Percentiles rank a stretch among this genome's conserved stretches.
phyloP scores from a whole-genome alignment of 2,797 vertebrate species.

The Melanotaenia parkinsoni region DNA sequence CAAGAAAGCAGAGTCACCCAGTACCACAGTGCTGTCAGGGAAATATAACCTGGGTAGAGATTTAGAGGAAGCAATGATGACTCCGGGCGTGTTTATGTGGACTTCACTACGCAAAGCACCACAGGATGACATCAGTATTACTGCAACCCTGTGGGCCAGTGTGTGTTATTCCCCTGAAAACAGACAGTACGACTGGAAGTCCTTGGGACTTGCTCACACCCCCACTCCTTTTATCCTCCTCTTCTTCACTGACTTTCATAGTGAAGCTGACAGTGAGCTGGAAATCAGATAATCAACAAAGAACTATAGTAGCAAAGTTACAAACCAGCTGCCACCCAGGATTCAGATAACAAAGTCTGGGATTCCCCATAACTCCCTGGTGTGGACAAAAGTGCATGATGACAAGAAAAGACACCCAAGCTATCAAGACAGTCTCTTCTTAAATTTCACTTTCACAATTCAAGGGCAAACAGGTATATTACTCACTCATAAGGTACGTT shows the following conservation, averaged over 20 bases:
- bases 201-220: constrained; percentile 55
- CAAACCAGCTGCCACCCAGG: constrained; percentile 55
- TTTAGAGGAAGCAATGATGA: constrained; percentile 40
- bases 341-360: constrained; percentile 56
- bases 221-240: not conserved
- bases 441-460: constrained; percentile 62
- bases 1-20: constrained; percentile 17
- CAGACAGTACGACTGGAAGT: constrained; percentile 45
- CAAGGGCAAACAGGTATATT: constrained; percentile 22
- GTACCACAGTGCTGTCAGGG: constrained; percentile 42
- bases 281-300: constrained; percentile 35
- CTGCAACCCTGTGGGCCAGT: constrained; percentile 26
- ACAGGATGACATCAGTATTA: constrained; percentile 58
- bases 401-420: constrained; percentile 15
- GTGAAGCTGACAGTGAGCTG: constrained; percentile 44
- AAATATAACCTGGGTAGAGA: constrained; percentile 60
- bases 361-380: constrained; percentile 62
- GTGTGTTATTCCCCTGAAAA: constrained; percentile 56
- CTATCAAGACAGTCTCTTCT: not conserved
- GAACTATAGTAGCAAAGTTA: constrained; percentile 49
- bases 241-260: constrained; percentile 18
- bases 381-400: constrained; percentile 22
- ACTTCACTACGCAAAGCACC: constrained; percentile 41
- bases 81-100: constrained; percentile 45
- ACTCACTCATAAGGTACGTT: not conserved